Evolutionary conservation across 2,888 invertebrate species (phyloP).

Genomic region (Machimus atricapillus): DNA sequence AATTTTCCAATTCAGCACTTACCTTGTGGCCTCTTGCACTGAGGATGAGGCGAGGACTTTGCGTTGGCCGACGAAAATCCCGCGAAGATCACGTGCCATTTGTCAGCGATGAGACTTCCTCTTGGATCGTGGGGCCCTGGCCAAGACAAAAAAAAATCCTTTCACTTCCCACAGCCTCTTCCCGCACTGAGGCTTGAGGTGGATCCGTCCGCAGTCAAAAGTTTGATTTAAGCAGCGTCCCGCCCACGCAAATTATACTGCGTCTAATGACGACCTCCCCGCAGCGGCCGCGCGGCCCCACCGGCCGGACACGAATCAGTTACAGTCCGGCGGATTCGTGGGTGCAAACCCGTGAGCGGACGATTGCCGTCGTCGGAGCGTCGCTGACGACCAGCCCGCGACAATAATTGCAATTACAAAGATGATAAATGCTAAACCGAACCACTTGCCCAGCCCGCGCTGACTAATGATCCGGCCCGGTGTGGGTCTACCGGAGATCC

Average conservation of each 20-base stretch:
- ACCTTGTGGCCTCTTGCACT: neutral
- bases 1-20: neutral
- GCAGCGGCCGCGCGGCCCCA: neutral
- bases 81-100: neutral
- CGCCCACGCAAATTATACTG: slow-evolving; percentile 32
- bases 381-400: slow-evolving; percentile 42
- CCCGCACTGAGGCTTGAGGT: neutral
- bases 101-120: neutral
- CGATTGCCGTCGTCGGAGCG: slow-evolving; percentile 45
- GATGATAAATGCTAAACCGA: slow-evolving; percentile 48
- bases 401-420: slow-evolving; percentile 46
- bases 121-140: neutral
- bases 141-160: slow-evolving; percentile 23
- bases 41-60: neutral
- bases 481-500: neutral
- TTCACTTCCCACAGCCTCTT: neutral
- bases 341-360: slow-evolving; percentile 45
- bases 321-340: slow-evolving; percentile 46
- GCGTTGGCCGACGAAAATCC: neutral
- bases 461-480: slow-evolving; percentile 27
- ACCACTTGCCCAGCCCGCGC: slow-evolving; percentile 38
- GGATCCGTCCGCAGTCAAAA: slow-evolving; percentile 29
- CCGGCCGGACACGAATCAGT: slow-evolving; percentile 46
- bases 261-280: slow-evolving; percentile 6
- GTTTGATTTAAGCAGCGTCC: slow-evolving; percentile 17